Conservation (phyloP, 2,797 vertebrate species). For the Chromis chromis region DNA sequence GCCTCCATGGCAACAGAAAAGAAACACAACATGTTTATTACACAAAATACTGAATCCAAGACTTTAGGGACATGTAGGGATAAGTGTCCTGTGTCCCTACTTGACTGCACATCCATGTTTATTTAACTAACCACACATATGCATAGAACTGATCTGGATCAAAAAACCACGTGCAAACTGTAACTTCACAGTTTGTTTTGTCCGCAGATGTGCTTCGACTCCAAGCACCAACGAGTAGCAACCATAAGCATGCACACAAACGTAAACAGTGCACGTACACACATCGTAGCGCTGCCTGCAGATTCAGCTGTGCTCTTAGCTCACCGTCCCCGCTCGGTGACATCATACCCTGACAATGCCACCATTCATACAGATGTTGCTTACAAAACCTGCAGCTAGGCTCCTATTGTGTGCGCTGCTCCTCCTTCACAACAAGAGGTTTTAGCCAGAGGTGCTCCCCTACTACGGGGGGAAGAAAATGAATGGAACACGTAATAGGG, state of each 20-base stretch:
- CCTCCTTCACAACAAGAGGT: constrained; percentile 65
- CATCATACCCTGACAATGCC: constrained; percentile 96
- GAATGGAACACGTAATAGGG: constrained; percentile 61
- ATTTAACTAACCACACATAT: constrained; percentile 43
- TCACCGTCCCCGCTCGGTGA: constrained; percentile 93
- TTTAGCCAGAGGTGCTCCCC: constrained; percentile 87
- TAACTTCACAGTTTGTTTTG: constrained; percentile 54
- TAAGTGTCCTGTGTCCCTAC: constrained; percentile 29
- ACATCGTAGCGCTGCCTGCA: constrained; percentile 75
- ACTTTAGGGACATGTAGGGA: too few relatives aligned
- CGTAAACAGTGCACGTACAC: constrained; percentile 47
- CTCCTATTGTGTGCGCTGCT: constrained; percentile 70
- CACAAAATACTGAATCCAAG: constrained; percentile 26
- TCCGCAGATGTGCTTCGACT: constrained; percentile 66
- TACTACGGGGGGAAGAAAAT: constrained; percentile 50
- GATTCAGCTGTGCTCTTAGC: constrained; percentile 95
- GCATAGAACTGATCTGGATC: constrained; percentile 51
- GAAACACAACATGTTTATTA: constrained; percentile 45
- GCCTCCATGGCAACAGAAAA: constrained; percentile 23
- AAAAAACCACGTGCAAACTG: constrained; percentile 42
- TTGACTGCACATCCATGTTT: constrained; percentile 44
- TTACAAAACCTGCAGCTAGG: constrained; percentile 93
- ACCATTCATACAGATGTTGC: constrained; percentile 95
- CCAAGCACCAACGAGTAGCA: constrained; percentile 48
- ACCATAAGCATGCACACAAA: constrained; percentile 41